phyloP scores from a whole-genome alignment of 2,797 vertebrate genomes.

The Centroberyx gerrardi region DNA sequence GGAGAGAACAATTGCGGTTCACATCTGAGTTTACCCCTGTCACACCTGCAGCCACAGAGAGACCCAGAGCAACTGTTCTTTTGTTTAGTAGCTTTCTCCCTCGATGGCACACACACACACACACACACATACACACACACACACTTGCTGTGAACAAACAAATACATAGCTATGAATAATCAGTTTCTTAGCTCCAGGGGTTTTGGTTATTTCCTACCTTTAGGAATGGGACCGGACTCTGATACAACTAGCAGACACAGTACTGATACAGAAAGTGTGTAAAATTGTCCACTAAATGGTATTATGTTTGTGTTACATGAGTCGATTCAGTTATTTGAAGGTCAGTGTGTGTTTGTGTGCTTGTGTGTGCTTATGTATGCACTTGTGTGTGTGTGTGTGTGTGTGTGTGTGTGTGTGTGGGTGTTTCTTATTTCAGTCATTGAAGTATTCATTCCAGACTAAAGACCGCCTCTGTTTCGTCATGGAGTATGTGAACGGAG shows the following conservation, averaged over 20 bases:
- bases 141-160: conserved; percentile 52
- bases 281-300: background rate
- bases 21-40: conserved; percentile 64
- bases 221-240: conserved; percentile 25
- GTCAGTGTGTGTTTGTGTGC: background rate
- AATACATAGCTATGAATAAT: conserved; percentile 51
- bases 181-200: conserved; percentile 49
- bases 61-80: conserved; percentile 72
- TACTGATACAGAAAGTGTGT: no score
- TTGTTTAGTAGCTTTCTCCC: conserved; percentile 64
- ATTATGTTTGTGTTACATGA: background rate
- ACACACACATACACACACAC: conserved; percentile 10
- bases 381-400: conserved; percentile 32
- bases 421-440: conserved; percentile 90
- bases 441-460: conserved; percentile 99
- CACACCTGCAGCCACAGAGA: conserved; percentile 81
- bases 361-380: background rate
- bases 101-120: conserved; percentile 28
- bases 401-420: conserved; percentile 37
- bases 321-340: background rate
- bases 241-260: no score
- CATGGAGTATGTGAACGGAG: conserved; percentile 98
- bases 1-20: conserved; percentile 60
- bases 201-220: conserved; percentile 22
- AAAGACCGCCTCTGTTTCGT: conserved; percentile 99